Percentiles rank a stretch among this genome's conserved stretches.
Conservation (phyloP, 2,113 vertebrate species). For the Damaliscus lunatus region DNA sequence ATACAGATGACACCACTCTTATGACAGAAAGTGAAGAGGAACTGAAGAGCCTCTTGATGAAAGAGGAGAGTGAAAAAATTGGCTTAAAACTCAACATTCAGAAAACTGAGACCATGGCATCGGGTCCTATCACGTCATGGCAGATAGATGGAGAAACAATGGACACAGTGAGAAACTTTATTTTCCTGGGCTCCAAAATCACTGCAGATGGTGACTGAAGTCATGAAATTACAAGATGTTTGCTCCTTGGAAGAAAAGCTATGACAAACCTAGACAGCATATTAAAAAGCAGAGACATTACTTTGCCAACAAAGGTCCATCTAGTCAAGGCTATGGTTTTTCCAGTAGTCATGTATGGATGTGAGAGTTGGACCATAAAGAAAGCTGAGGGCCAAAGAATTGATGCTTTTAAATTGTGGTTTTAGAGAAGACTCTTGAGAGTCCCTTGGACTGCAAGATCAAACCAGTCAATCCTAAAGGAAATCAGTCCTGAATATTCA, state of each 20-base stretch:
- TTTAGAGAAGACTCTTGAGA: neutral
- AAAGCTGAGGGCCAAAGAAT: neutral
- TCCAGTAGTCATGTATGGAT: neutral
- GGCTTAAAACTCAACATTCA: neutral
- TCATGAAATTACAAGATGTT: neutral
- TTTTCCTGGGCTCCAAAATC: neutral
- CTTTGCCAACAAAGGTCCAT: neutral
- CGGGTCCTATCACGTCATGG: neutral
- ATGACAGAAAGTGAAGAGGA: neutral
- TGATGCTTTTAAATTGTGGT: neutral
- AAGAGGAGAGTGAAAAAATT: neutral
- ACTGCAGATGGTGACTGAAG: neutral
- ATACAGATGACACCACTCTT: neutral
- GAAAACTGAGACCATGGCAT: neutral
- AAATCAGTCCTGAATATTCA: neutral
- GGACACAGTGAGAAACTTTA: neutral
- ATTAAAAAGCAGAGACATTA: neutral
- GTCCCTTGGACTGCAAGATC: neutral
- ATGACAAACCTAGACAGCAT: neutral
- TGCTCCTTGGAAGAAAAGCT: neutral
- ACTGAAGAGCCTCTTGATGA: neutral
- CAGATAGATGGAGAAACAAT: neutral
- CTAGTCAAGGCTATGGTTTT: neutral
- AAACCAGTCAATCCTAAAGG: neutral
- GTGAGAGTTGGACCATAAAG: neutral